Evolutionary conservation across 2,113 vertebrate genomes (phyloP).

Genomic region (Tragulus kanchil): DNA sequence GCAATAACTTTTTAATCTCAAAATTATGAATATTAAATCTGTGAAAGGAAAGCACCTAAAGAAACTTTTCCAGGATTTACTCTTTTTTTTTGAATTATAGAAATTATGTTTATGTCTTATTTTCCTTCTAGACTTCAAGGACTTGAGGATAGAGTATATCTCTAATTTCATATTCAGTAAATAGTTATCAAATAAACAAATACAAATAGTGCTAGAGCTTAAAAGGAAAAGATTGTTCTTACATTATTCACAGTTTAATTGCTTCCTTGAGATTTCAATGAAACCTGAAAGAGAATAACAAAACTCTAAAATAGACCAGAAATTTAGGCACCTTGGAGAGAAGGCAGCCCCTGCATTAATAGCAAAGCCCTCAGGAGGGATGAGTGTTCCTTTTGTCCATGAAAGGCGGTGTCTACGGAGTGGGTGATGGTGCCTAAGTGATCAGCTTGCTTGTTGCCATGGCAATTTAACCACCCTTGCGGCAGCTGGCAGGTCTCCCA

Average conservation of each 20-base stretch:
- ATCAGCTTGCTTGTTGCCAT: slow-evolving; percentile 84
- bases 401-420: slow-evolving; percentile 69
- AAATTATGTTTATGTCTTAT: neutral
- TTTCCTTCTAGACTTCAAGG: neutral
- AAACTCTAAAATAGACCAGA: slow-evolving; percentile 65
- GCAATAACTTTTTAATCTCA: neutral
- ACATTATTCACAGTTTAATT: neutral
- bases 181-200: slow-evolving; percentile 26
- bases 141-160: neutral
- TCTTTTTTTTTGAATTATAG: neutral
- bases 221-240: neutral
- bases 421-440: slow-evolving; percentile 77
- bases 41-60: neutral
- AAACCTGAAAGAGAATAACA: slow-evolving; percentile 43
- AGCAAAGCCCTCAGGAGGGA: slow-evolving; percentile 60
- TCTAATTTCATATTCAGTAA: slow-evolving; percentile 18
- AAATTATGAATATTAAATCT: slow-evolving; percentile 26
- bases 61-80: neutral
- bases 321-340: slow-evolving; percentile 16
- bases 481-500: slow-evolving; percentile 69
- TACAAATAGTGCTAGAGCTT: neutral
- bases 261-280: slow-evolving; percentile 34
- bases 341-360: slow-evolving; percentile 43
- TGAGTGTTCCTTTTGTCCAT: slow-evolving; percentile 61
- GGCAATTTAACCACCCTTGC: slow-evolving; percentile 67